Conservation (phyloP, 2,888 invertebrate species). For the Agriotes lineatus region DNA sequence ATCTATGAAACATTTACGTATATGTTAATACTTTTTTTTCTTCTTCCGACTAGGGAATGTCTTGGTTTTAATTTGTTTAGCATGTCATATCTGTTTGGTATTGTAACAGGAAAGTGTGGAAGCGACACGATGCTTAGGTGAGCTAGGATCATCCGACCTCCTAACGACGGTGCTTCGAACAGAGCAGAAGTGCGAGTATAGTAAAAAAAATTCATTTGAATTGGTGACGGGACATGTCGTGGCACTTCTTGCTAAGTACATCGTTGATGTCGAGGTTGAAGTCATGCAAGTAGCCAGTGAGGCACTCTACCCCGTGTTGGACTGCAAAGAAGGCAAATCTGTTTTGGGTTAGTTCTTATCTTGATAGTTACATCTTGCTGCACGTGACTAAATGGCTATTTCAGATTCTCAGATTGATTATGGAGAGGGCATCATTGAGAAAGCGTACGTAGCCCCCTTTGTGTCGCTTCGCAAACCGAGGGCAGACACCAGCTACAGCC, state of each 20-base stretch:
- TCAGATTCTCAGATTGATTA: slow-evolving; percentile 49
- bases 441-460: slow-evolving; percentile 44
- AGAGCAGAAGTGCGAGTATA: slow-evolving; percentile 58
- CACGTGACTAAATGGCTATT: slow-evolving; percentile 8
- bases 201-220: slow-evolving; percentile 64
- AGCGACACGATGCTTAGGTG: slow-evolving; percentile 84
- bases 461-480: slow-evolving; percentile 13
- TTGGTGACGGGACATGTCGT: slow-evolving; percentile 68
- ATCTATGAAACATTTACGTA: too few relatives aligned
- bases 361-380: too few relatives aligned
- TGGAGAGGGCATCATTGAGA: slow-evolving; percentile 52
- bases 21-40: too few relatives aligned
- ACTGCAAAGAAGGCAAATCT: background rate
- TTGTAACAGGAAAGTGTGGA: slow-evolving; percentile 73
- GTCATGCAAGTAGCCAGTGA: slow-evolving; percentile 70
- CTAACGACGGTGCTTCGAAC: slow-evolving; percentile 77
- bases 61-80: too few relatives aligned
- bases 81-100: too few relatives aligned
- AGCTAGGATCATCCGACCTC: slow-evolving; percentile 81
- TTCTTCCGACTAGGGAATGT: too few relatives aligned
- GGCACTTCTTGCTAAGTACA: slow-evolving; percentile 66
- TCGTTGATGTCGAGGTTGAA: slow-evolving; percentile 70
- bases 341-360: slow-evolving; percentile 4
- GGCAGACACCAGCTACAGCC: slow-evolving; percentile 50
- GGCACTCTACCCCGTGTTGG: slow-evolving; percentile 69